phyloP scores from a whole-genome alignment of 2,113 vertebrate species.

The Dasypus novemcinctus region DNA sequence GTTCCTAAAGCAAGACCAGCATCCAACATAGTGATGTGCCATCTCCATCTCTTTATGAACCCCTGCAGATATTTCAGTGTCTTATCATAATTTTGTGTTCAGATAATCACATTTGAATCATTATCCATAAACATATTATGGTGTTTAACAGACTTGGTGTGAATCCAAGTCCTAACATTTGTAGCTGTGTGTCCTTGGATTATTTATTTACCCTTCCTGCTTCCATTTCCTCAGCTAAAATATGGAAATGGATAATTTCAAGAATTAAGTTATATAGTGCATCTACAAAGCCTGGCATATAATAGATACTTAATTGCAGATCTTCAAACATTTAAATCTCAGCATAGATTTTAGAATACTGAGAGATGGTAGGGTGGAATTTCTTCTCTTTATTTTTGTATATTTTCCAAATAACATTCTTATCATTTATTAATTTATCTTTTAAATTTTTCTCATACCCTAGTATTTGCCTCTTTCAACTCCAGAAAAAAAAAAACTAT shows the following conservation, averaged over 20 bases:
- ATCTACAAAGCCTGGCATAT: not conserved
- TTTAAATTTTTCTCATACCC: not conserved
- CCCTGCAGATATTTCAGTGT: rapidly evolving
- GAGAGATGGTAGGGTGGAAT: not conserved
- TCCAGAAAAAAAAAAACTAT: not conserved
- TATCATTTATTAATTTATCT: not conserved
- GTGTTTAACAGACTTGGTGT: not conserved
- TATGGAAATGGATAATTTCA: not conserved
- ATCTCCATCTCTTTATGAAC: not conserved
- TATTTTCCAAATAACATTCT: not conserved
- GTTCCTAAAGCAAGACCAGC: not conserved
- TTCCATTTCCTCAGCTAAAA: not conserved
- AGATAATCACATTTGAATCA: not conserved
- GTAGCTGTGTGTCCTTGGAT: not conserved
- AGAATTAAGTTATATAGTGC: not conserved
- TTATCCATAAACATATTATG: not conserved
- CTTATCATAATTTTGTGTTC: not conserved
- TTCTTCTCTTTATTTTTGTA: not conserved
- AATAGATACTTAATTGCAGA: not conserved
- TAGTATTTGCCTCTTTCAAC: not conserved
- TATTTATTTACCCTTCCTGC: not conserved
- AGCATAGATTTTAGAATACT: not conserved
- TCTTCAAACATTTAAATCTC: not conserved
- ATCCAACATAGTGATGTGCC: not conserved
- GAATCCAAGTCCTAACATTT: not conserved